Conservation (phyloP, 2,888 invertebrate genomes). For the Lydus trimaculatus region DNA sequence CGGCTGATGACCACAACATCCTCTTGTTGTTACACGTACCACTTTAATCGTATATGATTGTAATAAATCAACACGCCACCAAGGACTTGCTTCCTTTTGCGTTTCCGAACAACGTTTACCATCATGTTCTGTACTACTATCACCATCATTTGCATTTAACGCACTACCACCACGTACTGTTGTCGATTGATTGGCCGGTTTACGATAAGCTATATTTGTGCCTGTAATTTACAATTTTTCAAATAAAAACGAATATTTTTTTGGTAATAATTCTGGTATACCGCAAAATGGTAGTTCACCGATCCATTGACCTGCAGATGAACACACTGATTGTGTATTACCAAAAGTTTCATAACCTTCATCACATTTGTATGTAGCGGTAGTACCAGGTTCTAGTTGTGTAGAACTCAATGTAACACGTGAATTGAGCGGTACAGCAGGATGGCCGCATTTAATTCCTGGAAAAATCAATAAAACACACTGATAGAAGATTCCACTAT, state of each 20-base stretch:
- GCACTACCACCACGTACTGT: constrained; percentile 85
- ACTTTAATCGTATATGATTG: constrained; percentile 85
- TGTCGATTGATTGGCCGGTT: constrained; percentile 91
- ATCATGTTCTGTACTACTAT: constrained; percentile 83
- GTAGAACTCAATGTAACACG: constrained; percentile 70
- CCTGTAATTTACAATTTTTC: constrained; percentile 62
- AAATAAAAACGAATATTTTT: background rate
- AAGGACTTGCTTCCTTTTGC: constrained; percentile 87
- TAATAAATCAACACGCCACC: constrained; percentile 92
- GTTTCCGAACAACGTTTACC: constrained; percentile 90
- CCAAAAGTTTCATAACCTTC: constrained; percentile 89
- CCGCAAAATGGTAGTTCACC: constrained; percentile 87
- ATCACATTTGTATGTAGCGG: constrained; percentile 84
- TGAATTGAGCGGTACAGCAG: constrained; percentile 85
- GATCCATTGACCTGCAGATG: constrained; percentile 77
- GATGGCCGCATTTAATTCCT: constrained; percentile 76
- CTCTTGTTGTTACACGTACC: constrained; percentile 84
- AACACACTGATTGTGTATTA: constrained; percentile 73
- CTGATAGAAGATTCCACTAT: too few species aligned
- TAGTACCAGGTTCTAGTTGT: constrained; percentile 65
- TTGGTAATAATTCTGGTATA: constrained; percentile 43
- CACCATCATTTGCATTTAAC: constrained; percentile 87
- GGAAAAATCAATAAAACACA: constrained; percentile 35
- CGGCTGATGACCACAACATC: constrained; percentile 86
- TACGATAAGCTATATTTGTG: constrained; percentile 84